Percentiles rank a stretch among this genome's conserved stretches.
Evolutionary conservation across 2,888 invertebrate genomes (phyloP).

Genomic region (Nemotelus nigrinus): DNA sequence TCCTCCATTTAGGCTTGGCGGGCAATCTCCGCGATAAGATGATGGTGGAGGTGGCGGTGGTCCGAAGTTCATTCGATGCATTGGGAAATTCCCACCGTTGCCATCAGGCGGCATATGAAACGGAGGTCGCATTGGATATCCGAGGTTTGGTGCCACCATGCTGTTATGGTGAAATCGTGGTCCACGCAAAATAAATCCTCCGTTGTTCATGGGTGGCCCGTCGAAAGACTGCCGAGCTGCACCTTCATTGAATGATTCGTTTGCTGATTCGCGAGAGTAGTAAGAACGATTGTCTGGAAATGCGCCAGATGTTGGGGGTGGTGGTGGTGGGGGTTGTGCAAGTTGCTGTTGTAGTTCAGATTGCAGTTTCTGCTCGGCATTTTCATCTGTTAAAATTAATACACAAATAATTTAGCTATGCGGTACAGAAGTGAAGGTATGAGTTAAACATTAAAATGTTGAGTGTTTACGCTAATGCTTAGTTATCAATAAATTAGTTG

Average conservation of each 20-base stretch:
- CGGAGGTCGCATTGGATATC: conserved; percentile 39
- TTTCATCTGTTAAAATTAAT: conserved; percentile 47
- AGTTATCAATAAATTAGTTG: too few relatives aligned
- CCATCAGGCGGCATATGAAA: conserved; percentile 37
- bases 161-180: conserved; percentile 44
- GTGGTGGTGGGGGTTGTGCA: conserved; percentile 24
- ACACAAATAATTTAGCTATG: background rate
- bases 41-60: conserved; percentile 49
- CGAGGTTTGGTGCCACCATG: conserved; percentile 43
- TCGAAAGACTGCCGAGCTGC: conserved; percentile 42
- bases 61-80: conserved; percentile 50
- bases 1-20: conserved; percentile 41
- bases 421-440: background rate
- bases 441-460: background rate
- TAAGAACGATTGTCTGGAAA: conserved; percentile 45
- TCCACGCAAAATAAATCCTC: conserved; percentile 20
- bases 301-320: conserved; percentile 2
- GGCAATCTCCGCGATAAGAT: conserved; percentile 46
- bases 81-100: conserved; percentile 44
- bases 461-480: background rate
- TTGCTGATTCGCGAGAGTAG: conserved; percentile 2
- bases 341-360: conserved; percentile 42
- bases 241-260: conserved; percentile 40
- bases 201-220: conserved; percentile 7
- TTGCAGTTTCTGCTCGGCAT: conserved; percentile 37